Evolutionary conservation across 2,888 invertebrate genomes (phyloP), one percentile per base, ranked within the genome.

Genomic region (Lithophane leautieri): DNA sequence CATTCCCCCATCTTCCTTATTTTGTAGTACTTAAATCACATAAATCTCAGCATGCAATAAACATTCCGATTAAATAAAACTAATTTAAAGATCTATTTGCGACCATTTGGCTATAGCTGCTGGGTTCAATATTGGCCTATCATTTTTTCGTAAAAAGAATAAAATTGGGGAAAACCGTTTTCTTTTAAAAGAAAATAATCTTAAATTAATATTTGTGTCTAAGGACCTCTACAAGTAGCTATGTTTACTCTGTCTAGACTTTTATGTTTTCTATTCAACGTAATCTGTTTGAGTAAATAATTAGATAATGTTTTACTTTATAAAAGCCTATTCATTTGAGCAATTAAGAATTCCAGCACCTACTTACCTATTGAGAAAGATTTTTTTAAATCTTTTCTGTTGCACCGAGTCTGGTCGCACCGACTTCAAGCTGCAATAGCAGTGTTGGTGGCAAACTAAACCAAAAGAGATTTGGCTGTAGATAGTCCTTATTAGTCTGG

Each of bases 401-500:
- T 42, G 22, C 25, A 3, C 8, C 4, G 34, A 44, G 25, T 4
- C 16, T 44, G 14, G 14, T 9, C 9, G 28, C 54, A n/a, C n/a
- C n/a, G 40, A 40, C 12, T 42, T 61, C 11, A 67, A 54, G 54
- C 12, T n/a, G 25, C 28, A 66, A 50, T 28, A 34, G 16, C n/a
- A n/a, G 34, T 25, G 52, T 11, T 28, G 28, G 40, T n/a, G 19
- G 40, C 1, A 56, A 79, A 52, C 34, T 68, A 16, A 25, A 65
- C 60, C 25, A 58, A n/a, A 61, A 54, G 44, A 62, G 61, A 63
- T 71, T 66, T 60, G 25, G 22, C 50, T 62, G 67, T 47, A 67
- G 56, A 68, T 73, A 58, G 50, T 70, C 22, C 19, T 58, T 63
- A 89, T 89, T 87, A 84, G 83, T 65, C n/a, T 66, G 54, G 78